Conservation (phyloP, 2,888 invertebrate genomes). For the Clitarchus hookeri region DNA sequence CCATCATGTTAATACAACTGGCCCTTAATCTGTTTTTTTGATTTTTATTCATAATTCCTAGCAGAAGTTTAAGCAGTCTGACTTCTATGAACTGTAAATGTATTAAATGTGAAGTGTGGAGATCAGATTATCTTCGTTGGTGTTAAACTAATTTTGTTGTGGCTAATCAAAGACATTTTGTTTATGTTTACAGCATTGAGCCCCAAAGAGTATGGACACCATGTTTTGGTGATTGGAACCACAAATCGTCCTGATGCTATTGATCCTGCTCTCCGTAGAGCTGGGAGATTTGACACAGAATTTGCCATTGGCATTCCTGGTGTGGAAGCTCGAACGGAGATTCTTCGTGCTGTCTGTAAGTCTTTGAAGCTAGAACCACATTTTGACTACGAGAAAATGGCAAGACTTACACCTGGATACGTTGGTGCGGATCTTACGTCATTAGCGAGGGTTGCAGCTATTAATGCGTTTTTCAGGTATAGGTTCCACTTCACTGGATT, state of each 20-base stretch:
- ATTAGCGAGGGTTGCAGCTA: constrained; percentile 84
- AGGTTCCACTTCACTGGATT: constrained; percentile 20
- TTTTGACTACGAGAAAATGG: constrained; percentile 74
- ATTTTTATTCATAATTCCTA: too few species aligned
- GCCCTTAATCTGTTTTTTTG: too few species aligned
- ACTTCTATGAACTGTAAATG: too few species aligned
- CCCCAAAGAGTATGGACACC: constrained; percentile 60
- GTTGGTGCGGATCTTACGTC: constrained; percentile 93
- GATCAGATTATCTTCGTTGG: too few species aligned
- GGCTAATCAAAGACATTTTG: too few species aligned
- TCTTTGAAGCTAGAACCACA: constrained; percentile 70
- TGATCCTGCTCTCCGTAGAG: constrained; percentile 89
- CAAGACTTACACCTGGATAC: constrained; percentile 90
- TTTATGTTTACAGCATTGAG: constrained; percentile 54
- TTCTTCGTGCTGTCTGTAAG: constrained; percentile 73
- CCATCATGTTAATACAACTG: too few species aligned
- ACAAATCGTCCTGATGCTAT: constrained; percentile 91
- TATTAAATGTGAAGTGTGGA: too few species aligned
- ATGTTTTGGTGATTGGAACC: constrained; percentile 87
- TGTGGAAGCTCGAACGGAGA: constrained; percentile 77
- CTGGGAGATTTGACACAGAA: constrained; percentile 93
- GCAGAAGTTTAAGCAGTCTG: too few species aligned
- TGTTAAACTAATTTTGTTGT: too few species aligned
- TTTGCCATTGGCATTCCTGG: constrained; percentile 93
- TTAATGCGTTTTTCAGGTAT: constrained; percentile 78